phyloP scores from a whole-genome alignment of 2,797 vertebrate species.

The Propithecus deckenii region DNA sequence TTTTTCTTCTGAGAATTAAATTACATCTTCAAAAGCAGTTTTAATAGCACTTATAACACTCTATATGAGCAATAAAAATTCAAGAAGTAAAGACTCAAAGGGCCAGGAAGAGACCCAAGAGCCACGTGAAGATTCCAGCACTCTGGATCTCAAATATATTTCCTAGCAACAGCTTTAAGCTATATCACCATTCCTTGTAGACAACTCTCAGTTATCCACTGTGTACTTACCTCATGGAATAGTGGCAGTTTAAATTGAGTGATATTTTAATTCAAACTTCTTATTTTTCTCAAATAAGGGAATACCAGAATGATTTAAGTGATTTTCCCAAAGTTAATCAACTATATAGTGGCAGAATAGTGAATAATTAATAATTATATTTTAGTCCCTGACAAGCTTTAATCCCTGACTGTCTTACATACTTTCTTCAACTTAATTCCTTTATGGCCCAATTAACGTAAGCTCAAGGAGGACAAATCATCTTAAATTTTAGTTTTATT shows the following conservation, averaged over 20 bases:
- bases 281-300: not conserved
- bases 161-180: not conserved
- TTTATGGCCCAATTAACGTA: not conserved
- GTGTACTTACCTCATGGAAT: not conserved
- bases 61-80: not conserved
- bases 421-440: not conserved
- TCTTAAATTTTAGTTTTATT: not conserved
- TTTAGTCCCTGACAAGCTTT: not conserved
- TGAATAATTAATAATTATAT: not conserved
- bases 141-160: not conserved
- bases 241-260: not conserved
- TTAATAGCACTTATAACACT: not conserved
- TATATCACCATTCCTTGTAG: not conserved
- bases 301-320: not conserved
- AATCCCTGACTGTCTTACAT: not conserved
- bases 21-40: not conserved
- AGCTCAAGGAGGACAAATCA: not conserved
- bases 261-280: not conserved
- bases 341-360: not conserved
- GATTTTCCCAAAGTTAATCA: not conserved
- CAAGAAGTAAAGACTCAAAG: not conserved
- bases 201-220: not conserved
- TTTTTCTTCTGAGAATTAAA: not conserved
- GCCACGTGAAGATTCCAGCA: not conserved
- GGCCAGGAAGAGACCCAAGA: not conserved